Conservation (phyloP, 2,888 invertebrate genomes). For the Dione vanillae region DNA sequence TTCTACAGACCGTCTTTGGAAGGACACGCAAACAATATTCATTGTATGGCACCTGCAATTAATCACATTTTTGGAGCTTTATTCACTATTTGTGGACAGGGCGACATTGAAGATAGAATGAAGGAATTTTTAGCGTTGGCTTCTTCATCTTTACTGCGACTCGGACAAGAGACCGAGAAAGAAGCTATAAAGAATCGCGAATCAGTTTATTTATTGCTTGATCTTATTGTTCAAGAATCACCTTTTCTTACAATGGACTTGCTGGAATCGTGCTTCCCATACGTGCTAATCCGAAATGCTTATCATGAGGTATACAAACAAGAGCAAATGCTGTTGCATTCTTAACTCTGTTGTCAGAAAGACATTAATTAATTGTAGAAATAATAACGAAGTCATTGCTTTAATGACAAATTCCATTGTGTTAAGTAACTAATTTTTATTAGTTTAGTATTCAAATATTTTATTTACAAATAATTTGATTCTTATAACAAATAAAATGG, state of each 20-base stretch:
- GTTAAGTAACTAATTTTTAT: slow-evolving; percentile 22
- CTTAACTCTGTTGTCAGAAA: slow-evolving; percentile 55
- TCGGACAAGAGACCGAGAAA: slow-evolving; percentile 98
- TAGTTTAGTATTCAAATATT: slow-evolving; percentile 12
- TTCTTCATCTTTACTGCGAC: slow-evolving; percentile 95
- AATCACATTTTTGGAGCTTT: slow-evolving; percentile 98
- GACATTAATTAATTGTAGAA: slow-evolving; percentile 37
- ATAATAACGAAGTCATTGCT: slow-evolving; percentile 30
- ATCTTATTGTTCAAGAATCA: slow-evolving; percentile 98
- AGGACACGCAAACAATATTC: slow-evolving; percentile 99
- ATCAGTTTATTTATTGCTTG: slow-evolving; percentile 97
- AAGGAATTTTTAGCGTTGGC: slow-evolving; percentile 97
- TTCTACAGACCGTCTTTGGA: slow-evolving; percentile 94
- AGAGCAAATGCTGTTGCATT: slow-evolving; percentile 87
- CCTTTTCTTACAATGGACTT: slow-evolving; percentile 99
- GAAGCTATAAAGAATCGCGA: slow-evolving; percentile 97
- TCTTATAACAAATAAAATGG: slow-evolving; percentile 1
- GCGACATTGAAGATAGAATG: slow-evolving; percentile 98
- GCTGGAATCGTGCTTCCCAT: slow-evolving; percentile 99
- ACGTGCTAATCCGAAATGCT: slow-evolving; percentile 98
- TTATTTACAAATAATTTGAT: slow-evolving; percentile 30
- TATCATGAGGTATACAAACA: slow-evolving; percentile 98
- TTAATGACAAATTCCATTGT: slow-evolving; percentile 39
- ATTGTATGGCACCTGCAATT: slow-evolving; percentile 98
- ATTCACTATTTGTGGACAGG: slow-evolving; percentile 97